Base-by-base conservation (phyloP, 2,888 invertebrate species). In the Neoscelio sp. region DNA sequence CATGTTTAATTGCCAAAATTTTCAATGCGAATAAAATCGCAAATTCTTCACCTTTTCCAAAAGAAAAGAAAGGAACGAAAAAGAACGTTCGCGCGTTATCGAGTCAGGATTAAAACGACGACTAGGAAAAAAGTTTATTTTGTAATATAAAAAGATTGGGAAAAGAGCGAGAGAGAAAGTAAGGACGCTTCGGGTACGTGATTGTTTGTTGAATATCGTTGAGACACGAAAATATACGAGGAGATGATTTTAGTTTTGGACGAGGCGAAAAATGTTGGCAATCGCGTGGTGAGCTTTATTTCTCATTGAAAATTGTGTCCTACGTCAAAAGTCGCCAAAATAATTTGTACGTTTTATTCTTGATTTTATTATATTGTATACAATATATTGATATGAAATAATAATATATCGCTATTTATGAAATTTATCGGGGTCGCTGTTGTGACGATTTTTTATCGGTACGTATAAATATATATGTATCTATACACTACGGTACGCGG, bases 1-100 rank as follows among this genome's bases (percentile, higher is more conserved):
- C 75, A 79, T 83, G 83, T 84, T 86, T 82, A 80, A 84, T 83
- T 84, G 80, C 84, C 78, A 83, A 82, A 82, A 73, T 73, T 64
- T 65, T 71, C 80, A 80, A 67, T 64, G 78, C 33, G 75, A 77
- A 50, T 35, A 54, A 56, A 65, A 33, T 30, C 15, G 30, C 38
- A 13, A 48, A 54, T 52, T 40, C 52, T 71, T 60, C 62, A 62
- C 44, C 60, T 54, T 44, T 8, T 54, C 62, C 60, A 71, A 60
- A 56, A 35, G 12, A 10, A 6, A 54, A 44, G 1, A 18, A 15
- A 12, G 1, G 13, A 10, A 10, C 6, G 23, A 28, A n/a, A n/a
- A n/a, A n/a, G n/a, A n/a, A n/a, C n/a, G n/a, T n/a, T n/a, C n/a
- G n/a, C n/a, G n/a, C n/a, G 20, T 15, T 4, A 56, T 12, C n/a